phyloP scores from a whole-genome alignment of 2,888 invertebrate species.

The Troglohyphantes excavatus region DNA sequence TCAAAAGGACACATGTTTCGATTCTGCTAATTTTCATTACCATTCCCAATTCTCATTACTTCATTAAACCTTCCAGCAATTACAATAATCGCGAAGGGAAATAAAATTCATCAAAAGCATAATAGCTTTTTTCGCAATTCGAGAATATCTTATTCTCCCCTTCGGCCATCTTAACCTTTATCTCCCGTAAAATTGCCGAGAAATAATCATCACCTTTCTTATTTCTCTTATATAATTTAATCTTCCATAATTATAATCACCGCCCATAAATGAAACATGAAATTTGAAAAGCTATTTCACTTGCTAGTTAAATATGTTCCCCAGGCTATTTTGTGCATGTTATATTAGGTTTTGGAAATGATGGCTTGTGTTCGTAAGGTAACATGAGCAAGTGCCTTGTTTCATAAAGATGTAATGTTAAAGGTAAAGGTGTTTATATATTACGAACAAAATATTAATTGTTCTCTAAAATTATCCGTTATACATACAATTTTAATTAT shows the following conservation, averaged over 20 bases:
- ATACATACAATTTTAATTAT: too few species aligned
- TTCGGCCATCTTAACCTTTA: slow-evolving; percentile 1
- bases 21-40: neutral
- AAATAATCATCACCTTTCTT: slow-evolving; percentile 27
- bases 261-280: neutral
- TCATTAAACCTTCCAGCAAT: neutral
- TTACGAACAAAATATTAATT: too few species aligned
- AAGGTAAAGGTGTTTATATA: too few species aligned
- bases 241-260: neutral
- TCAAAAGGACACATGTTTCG: neutral
- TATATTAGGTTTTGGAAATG: slow-evolving; percentile 25
- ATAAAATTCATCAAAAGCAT: slow-evolving; percentile 37
- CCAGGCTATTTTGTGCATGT: neutral
- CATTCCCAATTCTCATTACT: neutral
- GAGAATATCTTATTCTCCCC: neutral
- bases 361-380: neutral
- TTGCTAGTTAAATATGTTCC: neutral
- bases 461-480: too few species aligned
- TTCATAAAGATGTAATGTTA: too few species aligned
- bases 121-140: slow-evolving; percentile 21
- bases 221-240: slow-evolving; percentile 34
- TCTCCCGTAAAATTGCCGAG: neutral
- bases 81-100: neutral
- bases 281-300: slow-evolving; percentile 21
- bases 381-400: too few species aligned